Evolutionary conservation across 2,888 invertebrate genomes (phyloP).

Genomic region (Eilema sororculum): DNA sequence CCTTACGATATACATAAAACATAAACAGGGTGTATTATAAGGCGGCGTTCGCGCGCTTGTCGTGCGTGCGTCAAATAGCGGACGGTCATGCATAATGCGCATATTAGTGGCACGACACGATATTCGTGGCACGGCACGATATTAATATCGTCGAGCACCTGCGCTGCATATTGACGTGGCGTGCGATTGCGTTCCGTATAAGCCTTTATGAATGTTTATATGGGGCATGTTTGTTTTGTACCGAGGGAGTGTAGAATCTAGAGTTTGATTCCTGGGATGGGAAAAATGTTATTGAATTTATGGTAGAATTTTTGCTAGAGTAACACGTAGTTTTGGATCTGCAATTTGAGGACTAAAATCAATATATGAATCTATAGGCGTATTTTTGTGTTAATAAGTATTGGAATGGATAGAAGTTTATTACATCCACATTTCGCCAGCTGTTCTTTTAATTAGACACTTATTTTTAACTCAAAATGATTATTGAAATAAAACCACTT

Average conservation of each 20-base stretch:
- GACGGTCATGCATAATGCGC: slow-evolving; percentile 68
- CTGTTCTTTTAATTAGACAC: too few species aligned
- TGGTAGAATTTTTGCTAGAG: too few species aligned
- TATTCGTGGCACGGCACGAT: slow-evolving; percentile 46
- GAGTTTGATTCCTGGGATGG: not conserved
- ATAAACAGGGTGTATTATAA: slow-evolving; percentile 43
- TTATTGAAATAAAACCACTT: too few species aligned
- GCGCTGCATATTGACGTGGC: slow-evolving; percentile 49
- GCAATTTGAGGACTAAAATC: too few species aligned
- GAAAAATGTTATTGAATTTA: not conserved
- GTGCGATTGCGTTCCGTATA: slow-evolving; percentile 33
- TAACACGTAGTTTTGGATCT: too few species aligned
- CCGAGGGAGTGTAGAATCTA: not conserved
- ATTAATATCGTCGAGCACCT: slow-evolving; percentile 56
- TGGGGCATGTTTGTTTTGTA: not conserved
- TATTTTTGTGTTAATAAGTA: too few species aligned
- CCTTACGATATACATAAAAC: slow-evolving; percentile 46
- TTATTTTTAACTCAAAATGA: too few species aligned
- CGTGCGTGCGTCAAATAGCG: slow-evolving; percentile 52
- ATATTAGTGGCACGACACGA: slow-evolving; percentile 49
- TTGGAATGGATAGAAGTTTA: too few species aligned
- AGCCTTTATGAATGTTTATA: slow-evolving; percentile 3
- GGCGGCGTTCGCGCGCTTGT: slow-evolving; percentile 36
- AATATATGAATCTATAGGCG: too few species aligned
- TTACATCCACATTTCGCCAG: too few species aligned